Percentiles rank a stretch among this genome's conserved stretches.
Conservation (phyloP, 2,797 vertebrate genomes). For the Diplodus sargus region DNA sequence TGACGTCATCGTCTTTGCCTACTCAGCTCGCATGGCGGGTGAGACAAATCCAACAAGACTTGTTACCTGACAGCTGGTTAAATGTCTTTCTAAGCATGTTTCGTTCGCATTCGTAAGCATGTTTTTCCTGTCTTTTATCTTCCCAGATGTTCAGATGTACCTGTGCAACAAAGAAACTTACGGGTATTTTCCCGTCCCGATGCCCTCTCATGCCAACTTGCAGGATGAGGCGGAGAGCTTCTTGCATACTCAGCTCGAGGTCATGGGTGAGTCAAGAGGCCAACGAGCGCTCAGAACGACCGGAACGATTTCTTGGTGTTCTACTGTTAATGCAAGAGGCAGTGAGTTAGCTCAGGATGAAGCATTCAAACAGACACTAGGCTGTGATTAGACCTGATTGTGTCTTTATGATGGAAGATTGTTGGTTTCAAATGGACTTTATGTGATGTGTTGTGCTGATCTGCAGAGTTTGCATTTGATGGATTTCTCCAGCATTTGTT, state of each 20-base stretch:
- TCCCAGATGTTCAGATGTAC: conserved; percentile 92
- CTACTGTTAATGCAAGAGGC: not conserved
- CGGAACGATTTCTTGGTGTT: not conserved
- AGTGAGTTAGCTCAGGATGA: not conserved
- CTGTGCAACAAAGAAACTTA: conserved; percentile 91
- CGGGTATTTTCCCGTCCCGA: conserved; percentile 90
- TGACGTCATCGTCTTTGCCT: conserved; percentile 93
- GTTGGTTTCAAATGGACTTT: conserved; percentile 7
- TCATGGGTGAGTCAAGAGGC: conserved; percentile 87
- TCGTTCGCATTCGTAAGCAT: not conserved
- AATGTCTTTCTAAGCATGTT: not conserved
- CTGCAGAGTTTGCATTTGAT: not conserved
- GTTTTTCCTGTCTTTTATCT: not conserved
- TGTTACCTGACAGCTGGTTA: not conserved
- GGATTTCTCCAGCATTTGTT: not conserved
- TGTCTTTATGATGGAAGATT: not conserved
- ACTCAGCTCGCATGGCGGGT: conserved; percentile 90
- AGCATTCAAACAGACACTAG: not conserved
- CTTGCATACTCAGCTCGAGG: conserved; percentile 89
- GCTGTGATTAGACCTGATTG: not conserved
- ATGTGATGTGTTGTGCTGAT: not conserved
- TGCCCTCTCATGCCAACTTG: conserved; percentile 88
- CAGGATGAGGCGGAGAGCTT: conserved; percentile 92
- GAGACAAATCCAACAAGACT: conserved; percentile 5
- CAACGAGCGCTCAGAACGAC: not conserved